Evolutionary conservation across 1,140 invertebrate genomes (phyloP).

Genomic region (Drosophila kohkoa): DNA sequence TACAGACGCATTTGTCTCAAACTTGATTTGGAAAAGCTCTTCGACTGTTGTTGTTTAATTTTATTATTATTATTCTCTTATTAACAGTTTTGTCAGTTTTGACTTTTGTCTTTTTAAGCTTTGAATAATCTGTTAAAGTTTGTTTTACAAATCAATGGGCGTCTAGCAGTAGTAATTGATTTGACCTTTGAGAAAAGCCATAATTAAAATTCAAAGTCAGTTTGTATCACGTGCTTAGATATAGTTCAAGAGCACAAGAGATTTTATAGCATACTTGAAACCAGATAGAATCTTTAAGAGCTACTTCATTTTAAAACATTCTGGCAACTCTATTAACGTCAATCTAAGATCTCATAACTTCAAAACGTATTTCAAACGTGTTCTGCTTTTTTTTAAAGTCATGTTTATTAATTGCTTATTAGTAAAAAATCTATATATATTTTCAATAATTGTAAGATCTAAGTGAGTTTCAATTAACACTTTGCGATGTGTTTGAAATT

Average conservation of each 20-base stretch:
- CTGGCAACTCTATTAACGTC: neutral
- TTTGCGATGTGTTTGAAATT: slow-evolving; percentile 4
- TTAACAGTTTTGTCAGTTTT: slow-evolving; percentile 17
- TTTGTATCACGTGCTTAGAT: slow-evolving; percentile 28
- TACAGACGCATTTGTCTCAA: slow-evolving; percentile 11
- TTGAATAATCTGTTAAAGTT: neutral
- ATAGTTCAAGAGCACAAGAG: slow-evolving; percentile 18
- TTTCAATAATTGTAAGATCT: neutral
- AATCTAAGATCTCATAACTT: neutral
- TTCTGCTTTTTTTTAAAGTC: slow-evolving; percentile 20
- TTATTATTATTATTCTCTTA: slow-evolving; percentile 12
- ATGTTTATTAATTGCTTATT: slow-evolving; percentile 19
- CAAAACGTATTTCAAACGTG: slow-evolving; percentile 10
- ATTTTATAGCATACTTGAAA: slow-evolving; percentile 2
- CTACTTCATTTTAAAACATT: neutral
- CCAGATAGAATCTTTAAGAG: slow-evolving; percentile 14
- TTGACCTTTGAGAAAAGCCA: slow-evolving; percentile 58
- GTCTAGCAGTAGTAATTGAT: slow-evolving; percentile 36
- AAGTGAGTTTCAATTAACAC: slow-evolving; percentile 32
- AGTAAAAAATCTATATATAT: neutral
- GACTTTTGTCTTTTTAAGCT: slow-evolving; percentile 1
- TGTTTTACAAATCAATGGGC: slow-evolving; percentile 21
- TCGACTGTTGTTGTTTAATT: neutral
- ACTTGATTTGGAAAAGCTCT: slow-evolving; percentile 14
- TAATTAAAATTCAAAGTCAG: slow-evolving; percentile 70